A percentile compares a stretch with the other conserved stretches of the same genome.
phyloP scores from a whole-genome alignment of 2,797 vertebrate species.

The Mormyrops attenuatus region DNA sequence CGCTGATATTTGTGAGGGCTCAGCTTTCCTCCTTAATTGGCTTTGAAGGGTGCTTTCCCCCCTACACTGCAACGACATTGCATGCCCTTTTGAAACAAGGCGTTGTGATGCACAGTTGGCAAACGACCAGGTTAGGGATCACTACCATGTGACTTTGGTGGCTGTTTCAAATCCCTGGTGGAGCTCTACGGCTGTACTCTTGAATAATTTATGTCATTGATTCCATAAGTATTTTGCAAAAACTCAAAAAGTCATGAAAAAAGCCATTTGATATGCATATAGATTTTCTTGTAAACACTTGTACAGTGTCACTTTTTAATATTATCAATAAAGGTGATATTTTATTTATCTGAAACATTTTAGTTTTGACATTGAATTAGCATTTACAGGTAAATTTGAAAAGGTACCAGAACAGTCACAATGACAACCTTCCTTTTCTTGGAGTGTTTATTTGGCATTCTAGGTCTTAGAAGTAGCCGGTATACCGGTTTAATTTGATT shows the following conservation, averaged over 20 bases:
- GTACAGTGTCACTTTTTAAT: neutral
- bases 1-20: neutral
- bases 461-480: too few species aligned
- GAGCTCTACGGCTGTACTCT: neutral
- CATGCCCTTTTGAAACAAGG: neutral
- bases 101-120: neutral
- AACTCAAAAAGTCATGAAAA: neutral
- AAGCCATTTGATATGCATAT: neutral
- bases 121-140: neutral
- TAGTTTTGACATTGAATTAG: neutral
- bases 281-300: neutral
- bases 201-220: neutral
- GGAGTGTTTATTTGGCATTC: too few species aligned
- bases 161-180: neutral
- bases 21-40: slow-evolving; percentile 11
- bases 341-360: neutral
- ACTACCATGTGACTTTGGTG: neutral
- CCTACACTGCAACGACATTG: neutral
- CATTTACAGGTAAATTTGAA: neutral
- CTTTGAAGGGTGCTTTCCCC: neutral
- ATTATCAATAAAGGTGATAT: neutral
- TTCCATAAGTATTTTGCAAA: neutral
- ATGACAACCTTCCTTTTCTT: too few species aligned
- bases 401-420: too few species aligned
- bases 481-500: neutral